Evolutionary conservation across 2,797 vertebrate genomes (phyloP), one percentile per base, ranked within the genome.

Genomic region (Danio albolineatus): DNA sequence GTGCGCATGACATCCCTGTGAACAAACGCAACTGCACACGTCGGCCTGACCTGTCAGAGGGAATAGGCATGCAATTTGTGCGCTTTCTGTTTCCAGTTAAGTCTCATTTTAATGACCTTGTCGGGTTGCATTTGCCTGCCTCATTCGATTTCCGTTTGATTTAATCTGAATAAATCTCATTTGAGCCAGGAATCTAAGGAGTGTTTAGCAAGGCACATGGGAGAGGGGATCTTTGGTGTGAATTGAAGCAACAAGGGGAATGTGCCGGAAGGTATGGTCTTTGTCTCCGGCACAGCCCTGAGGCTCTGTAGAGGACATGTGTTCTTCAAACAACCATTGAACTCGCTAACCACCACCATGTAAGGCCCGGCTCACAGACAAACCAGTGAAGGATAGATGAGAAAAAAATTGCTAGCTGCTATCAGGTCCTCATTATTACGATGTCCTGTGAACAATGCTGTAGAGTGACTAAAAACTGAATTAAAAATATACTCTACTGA

Each of bases 131-230:
- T 83, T 74, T 46, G 21, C 44, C 67, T 56, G 56, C 54, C 60
- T 62, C 17, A 73, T 83, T 76, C 54, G 36, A 76, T 76, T 82
- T 81, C 54, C 49, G 77, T 76, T 66, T 83, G 38, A 79, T 59
- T 74, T 74, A 65, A 73, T 65, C 57, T 38, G 66, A 85, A 78
- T 65, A 69, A 78, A 80, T 44, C 36, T 43, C n/a, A 78, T 80
- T 82, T 74, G 36, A 59, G 39, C 19, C 49, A 66, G 39, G 56
- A 76, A 72, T 48, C 41, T 61, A 17, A 65, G 12, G 41, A 46
- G 53, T 78, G 64, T 49, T 73, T 62, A 48, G 70, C 41, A 17
- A 69, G n/a, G n/a, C 64, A 69, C 48, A 7, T 21, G 41, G 60
- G 69, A 65, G 41, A 79, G 61, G 54, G 14, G 59, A 65, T 73